Conservation (phyloP, 2,888 invertebrate species). For the Andrena bicolor region DNA sequence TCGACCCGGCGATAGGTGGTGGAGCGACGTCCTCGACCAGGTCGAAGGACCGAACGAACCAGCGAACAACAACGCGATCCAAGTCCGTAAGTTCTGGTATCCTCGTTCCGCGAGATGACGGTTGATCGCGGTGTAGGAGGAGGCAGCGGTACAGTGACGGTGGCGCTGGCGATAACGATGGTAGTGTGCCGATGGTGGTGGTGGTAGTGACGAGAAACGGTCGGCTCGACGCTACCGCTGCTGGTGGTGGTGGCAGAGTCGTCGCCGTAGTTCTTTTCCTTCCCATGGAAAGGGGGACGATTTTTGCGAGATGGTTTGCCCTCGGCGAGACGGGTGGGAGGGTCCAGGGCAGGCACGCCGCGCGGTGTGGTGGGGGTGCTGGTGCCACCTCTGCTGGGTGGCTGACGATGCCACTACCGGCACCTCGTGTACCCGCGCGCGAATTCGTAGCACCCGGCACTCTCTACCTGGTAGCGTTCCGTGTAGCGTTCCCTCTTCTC, state of each 20-base stretch:
- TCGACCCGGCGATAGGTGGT: background rate
- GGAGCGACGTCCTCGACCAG: conserved; percentile 6
- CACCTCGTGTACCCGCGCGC: conserved; percentile 67
- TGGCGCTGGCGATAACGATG: conserved; percentile 72
- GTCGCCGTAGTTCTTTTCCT: conserved; percentile 83
- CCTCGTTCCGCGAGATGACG: conserved; percentile 72
- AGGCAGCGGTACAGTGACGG: conserved; percentile 71
- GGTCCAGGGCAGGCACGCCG: conserved; percentile 80
- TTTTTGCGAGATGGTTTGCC: conserved; percentile 83
- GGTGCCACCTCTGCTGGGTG: conserved; percentile 79
- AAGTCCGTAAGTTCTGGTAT: conserved; percentile 70
- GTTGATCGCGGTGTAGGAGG: conserved; percentile 74
- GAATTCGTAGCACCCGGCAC: conserved; percentile 63
- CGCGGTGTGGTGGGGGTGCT: conserved; percentile 71
- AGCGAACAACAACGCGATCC: conserved; percentile 44
- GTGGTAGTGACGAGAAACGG: conserved; percentile 69
- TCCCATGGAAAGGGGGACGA: conserved; percentile 81
- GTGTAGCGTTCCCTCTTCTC: conserved; percentile 64
- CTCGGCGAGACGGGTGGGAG: conserved; percentile 80
- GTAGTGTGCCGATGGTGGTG: conserved; percentile 71
- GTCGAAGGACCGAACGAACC: conserved; percentile 35
- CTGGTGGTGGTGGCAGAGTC: conserved; percentile 79
- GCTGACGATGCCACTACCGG: conserved; percentile 63
- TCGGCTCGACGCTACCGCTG: conserved; percentile 59
- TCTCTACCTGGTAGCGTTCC: conserved; percentile 58